Evolutionary conservation across 2,797 vertebrate genomes (phyloP), one percentile per base, ranked within the genome.

Genomic region (Catamblyrhynchus diadema): DNA sequence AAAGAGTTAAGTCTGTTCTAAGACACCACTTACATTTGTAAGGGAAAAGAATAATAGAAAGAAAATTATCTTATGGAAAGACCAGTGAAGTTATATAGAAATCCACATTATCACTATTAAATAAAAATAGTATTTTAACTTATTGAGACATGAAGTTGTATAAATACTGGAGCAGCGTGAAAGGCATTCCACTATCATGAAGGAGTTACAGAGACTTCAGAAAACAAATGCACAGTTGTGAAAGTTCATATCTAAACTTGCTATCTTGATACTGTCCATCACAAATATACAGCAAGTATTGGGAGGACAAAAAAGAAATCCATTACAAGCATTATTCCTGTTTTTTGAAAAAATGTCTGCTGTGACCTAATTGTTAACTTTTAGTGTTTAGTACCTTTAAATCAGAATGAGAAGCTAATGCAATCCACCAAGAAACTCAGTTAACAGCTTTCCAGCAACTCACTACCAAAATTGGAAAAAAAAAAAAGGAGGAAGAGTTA

Each of bases 341-440:
- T 4, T 54, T 72, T 78, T 50, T 62, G 14, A 65, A 90, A 90
- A 82, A 8, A 50, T 69, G 8, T 86, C 57, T 62, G 14, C 78
- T 84, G 17, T 64, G 32, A 81, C 32, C 73, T 54, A 70, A 15
- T 20, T 56, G 39, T 59, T 48, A 69, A 66, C 10, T 69, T 88
- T 57, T 32, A 79, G 30, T 8, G 30, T 91, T 84, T 62, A 14
- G 12, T 66, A 44, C n/a, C 33, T 96, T 65, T 56, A 87, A 88
- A 42, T 66, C 44, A 73, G 60, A 85, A 92, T 39, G 33, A 82
- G 37, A 90, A 72, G 19, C 14, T 72, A 75, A 86, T 82, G 67
- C 51, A 64, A 51, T 54, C 37, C 51, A 80, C 33, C 32, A 65
- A 73, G 71, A 87, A 88, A 75, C 56, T 66, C 56, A 66, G 56